Conservation (phyloP, 2,888 invertebrate species). For the Drosophila neonasuta region DNA sequence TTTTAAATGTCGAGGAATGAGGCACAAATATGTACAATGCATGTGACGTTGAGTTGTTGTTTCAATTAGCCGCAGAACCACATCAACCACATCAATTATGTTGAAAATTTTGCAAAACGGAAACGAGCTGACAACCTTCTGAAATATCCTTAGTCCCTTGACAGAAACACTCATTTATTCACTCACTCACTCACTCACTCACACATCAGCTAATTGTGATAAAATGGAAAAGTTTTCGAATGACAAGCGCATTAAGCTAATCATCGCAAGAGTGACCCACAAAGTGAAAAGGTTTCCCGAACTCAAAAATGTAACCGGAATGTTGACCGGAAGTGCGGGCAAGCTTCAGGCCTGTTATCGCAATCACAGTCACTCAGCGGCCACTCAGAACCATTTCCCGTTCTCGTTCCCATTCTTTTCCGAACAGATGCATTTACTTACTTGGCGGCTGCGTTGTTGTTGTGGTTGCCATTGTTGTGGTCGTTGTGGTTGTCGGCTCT, state of each 20-base stretch:
- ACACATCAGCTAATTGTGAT: conserved; percentile 43
- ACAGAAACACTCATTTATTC: not conserved
- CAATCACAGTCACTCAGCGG: conserved; percentile 24
- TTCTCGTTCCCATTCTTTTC: not conserved
- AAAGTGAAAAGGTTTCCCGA: conserved; percentile 1
- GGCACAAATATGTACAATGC: conserved; percentile 16
- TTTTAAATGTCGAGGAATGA: conserved; percentile 46
- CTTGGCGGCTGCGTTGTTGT: conserved; percentile 85
- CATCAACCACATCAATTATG: conserved; percentile 71
- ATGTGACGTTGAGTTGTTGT: conserved; percentile 45
- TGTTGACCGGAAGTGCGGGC: conserved; percentile 17
- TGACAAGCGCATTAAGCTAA: conserved; percentile 31
- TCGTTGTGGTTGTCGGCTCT: conserved; percentile 77
- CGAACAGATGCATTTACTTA: conserved; percentile 80
- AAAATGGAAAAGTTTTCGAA: conserved; percentile 37
- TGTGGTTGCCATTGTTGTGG: conserved; percentile 84
- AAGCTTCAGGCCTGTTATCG: conserved; percentile 8
- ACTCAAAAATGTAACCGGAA: conserved; percentile 26
- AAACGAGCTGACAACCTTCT: conserved; percentile 23
- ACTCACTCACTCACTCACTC: conserved; percentile 8
- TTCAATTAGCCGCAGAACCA: conserved; percentile 69
- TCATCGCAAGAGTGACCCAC: conserved; percentile 2
- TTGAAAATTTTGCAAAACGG: conserved; percentile 52
- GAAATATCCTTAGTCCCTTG: conserved; percentile 9
- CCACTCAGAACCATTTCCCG: not conserved